Conservation (phyloP, 2,113 vertebrate genomes). For the Chlorocebus sabaeus region DNA sequence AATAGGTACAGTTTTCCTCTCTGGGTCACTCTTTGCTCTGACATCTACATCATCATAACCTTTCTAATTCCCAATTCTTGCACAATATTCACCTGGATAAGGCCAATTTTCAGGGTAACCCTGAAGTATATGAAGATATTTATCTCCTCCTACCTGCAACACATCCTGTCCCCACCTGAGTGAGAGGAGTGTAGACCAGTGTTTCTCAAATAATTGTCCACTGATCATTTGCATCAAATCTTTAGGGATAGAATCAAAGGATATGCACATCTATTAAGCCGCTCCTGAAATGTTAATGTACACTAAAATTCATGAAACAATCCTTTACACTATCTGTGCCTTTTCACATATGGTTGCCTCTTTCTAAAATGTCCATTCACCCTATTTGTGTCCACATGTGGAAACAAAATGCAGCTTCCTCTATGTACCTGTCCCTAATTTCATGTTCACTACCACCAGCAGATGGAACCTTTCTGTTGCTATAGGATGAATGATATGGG, state of each 20-base stretch:
- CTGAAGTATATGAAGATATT: background rate
- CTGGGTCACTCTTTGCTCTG: background rate
- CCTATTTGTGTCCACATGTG: background rate
- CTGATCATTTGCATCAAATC: background rate
- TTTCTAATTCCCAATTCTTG: background rate
- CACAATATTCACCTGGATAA: background rate
- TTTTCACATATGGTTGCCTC: background rate
- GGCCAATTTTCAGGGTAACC: background rate
- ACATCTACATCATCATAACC: background rate
- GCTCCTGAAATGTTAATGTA: background rate
- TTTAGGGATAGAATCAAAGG: background rate
- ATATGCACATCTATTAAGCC: background rate
- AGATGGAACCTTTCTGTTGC: background rate
- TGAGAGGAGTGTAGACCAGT: background rate
- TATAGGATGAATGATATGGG: background rate
- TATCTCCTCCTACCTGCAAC: background rate
- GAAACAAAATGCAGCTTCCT: background rate
- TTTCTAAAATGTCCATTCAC: background rate
- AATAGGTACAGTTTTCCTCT: background rate
- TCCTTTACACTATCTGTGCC: background rate
- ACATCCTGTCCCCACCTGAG: background rate
- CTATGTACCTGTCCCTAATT: background rate
- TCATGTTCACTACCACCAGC: background rate
- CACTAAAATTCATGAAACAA: background rate
- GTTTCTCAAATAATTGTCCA: background rate